A percentile compares a stretch with the other conserved stretches of the same genome.
Evolutionary conservation across 2,797 vertebrate genomes (phyloP).

Genomic region (Falco peregrinus): DNA sequence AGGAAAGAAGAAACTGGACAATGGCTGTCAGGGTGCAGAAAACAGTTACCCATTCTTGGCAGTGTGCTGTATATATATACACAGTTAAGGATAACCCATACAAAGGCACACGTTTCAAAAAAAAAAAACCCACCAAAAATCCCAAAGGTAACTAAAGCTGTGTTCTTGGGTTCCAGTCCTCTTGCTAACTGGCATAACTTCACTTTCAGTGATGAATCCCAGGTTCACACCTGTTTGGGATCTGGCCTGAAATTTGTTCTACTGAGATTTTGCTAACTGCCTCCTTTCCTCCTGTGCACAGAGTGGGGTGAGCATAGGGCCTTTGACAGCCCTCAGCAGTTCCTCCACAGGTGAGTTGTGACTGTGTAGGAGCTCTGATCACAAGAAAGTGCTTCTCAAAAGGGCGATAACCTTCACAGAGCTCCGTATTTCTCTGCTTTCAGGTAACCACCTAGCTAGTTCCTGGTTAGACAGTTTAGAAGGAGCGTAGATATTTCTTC

Average conservation of each 20-base stretch:
- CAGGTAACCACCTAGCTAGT: neutral
- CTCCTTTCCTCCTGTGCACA: neutral
- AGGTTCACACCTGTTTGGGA: neutral
- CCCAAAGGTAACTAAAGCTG: neutral
- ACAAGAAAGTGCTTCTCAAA: neutral
- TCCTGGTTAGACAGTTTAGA: neutral
- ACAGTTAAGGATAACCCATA: neutral
- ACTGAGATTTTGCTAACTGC: neutral
- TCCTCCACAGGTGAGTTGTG: neutral
- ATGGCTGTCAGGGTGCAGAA: slow-evolving; percentile 1
- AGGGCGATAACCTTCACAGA: neutral
- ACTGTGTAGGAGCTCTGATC: neutral
- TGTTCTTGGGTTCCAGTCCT: neutral
- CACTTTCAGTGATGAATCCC: neutral
- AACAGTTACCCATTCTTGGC: slow-evolving; percentile 10
- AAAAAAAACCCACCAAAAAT: neutral
- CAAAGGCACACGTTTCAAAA: neutral
- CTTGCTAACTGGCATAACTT: neutral
- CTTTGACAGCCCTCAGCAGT: neutral
- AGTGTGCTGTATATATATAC: neutral
- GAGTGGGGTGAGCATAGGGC: neutral
- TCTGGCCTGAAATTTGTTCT: neutral
- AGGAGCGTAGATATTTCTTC: neutral
- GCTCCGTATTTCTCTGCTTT: neutral
- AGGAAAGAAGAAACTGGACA: neutral